Percentiles rank a stretch among this genome's conserved stretches.
Evolutionary conservation across 2,888 invertebrate species (phyloP).

Genomic region (Aleiodes testaceus): DNA sequence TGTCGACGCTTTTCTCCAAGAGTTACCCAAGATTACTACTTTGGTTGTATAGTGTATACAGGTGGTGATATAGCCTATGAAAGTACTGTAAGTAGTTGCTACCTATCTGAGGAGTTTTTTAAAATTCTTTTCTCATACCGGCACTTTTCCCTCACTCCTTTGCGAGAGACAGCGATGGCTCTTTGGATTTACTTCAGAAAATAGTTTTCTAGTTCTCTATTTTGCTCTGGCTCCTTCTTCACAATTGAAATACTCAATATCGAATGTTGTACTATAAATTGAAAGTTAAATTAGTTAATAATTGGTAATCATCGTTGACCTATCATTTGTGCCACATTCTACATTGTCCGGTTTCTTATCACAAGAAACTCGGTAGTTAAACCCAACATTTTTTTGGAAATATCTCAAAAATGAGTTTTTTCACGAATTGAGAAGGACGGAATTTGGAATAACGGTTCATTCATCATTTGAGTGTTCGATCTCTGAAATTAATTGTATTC

Average conservation of each 20-base stretch:
- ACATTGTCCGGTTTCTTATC: too few relatives aligned
- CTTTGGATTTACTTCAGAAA: not conserved
- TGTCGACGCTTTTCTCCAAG: conserved; percentile 17
- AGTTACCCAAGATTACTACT: conserved; percentile 22
- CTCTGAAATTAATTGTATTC: too few relatives aligned
- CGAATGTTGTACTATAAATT: not conserved
- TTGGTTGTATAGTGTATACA: conserved; percentile 28
- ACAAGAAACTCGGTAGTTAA: too few relatives aligned
- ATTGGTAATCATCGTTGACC: too few relatives aligned
- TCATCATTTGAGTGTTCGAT: too few relatives aligned
- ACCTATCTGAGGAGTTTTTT: conserved; percentile 1
- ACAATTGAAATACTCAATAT: not conserved
- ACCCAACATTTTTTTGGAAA: too few relatives aligned
- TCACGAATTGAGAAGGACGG: too few relatives aligned
- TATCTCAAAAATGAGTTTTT: too few relatives aligned
- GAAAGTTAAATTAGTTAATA: too few relatives aligned
- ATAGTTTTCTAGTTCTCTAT: conserved; percentile 14
- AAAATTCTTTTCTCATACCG: not conserved
- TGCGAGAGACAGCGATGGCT: conserved; percentile 2
- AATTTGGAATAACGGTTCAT: too few relatives aligned
- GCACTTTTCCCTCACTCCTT: not conserved
- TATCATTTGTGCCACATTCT: too few relatives aligned
- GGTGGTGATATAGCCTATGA: conserved; percentile 25
- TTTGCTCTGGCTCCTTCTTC: not conserved
- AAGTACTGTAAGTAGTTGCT: conserved; percentile 1